Base-by-base conservation (phyloP, 1,140 invertebrate species). In the Cyclargus thomasi region DNA sequence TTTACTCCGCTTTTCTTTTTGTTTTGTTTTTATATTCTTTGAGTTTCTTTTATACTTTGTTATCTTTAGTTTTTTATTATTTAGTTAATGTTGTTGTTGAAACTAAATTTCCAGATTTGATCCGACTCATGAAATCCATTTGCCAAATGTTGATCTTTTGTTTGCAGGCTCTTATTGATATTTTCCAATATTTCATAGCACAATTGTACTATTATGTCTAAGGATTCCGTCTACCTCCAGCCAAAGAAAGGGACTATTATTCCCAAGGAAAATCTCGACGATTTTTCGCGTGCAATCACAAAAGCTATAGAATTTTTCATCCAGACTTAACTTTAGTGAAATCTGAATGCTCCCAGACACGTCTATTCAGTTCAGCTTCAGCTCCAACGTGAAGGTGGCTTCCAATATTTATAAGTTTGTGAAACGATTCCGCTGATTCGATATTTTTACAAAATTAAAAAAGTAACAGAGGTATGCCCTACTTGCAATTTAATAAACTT, bases 281-380 rank as follows among this genome's bases (percentile, higher is more conserved):
- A 59, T 59, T 59, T 47, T 21, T 59, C 55, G 55, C 17, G 53
- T 20, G 55, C 55, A 59, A 20, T 59, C 55, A 59, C 55, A 59
- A 20, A 59, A 18, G 63, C 53, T 64, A 21, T 64, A 64, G 63
- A 53, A 53, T 64, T 55, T 55, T 47, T 64, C 36, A 64, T 21
- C 39, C 18, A 64, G 21, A 64, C 39, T 53, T 22, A 11, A 39
- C 17, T 35, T 39, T 64, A 64, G 55, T 59, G 55, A 21, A 59
- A 59, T 59, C 55, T 59, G 55, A 59, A 59, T 59, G 55, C 55
- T 59, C 55, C 55, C 55, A 59, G 55, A 59, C 55, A 21, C 55
- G 55, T 20, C 55, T 59, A 59, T 59, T 20, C 55, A 59, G 55
- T 59, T 59, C 20, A 5, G 55, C 21, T 59, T 18, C 18, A 53